Evolutionary conservation across 2,113 vertebrate genomes (phyloP).

Genomic region (Rhinopithecus roxellana): DNA sequence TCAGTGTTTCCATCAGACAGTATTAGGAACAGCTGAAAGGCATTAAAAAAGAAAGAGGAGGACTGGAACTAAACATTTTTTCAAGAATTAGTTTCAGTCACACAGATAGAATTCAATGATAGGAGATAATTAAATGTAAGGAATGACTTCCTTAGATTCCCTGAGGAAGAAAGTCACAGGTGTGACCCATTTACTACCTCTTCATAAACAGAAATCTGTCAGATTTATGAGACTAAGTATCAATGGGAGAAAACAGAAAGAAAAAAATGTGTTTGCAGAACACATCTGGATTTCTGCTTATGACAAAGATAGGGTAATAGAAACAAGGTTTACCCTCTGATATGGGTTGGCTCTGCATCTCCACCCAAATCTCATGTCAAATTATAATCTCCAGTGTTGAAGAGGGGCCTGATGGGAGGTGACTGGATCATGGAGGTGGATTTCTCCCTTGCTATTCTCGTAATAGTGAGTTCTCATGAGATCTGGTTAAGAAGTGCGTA

Average conservation of each 20-base stretch:
- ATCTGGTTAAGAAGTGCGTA: too few relatives aligned
- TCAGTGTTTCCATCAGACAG: constrained; percentile 3
- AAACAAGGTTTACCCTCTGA: neutral
- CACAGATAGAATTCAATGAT: constrained; percentile 49
- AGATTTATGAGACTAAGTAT: neutral
- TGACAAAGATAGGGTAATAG: neutral
- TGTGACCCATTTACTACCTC: constrained; percentile 39
- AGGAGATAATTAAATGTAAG: constrained; percentile 7
- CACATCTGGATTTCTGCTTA: neutral
- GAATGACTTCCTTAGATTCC: neutral
- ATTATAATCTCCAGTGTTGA: too few relatives aligned
- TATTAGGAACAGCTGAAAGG: neutral
- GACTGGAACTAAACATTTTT: neutral
- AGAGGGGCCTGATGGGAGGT: too few relatives aligned
- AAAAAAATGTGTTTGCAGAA: neutral
- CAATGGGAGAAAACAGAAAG: constrained; percentile 20
- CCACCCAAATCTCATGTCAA: too few relatives aligned
- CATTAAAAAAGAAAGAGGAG: neutral
- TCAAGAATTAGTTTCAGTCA: constrained; percentile 18
- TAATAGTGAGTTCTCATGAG: too few relatives aligned
- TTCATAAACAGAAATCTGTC: constrained; percentile 32
- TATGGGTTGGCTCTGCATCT: too few relatives aligned
- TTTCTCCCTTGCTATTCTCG: too few relatives aligned
- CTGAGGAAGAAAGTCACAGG: constrained; percentile 49
- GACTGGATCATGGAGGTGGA: too few relatives aligned